phyloP scores from a whole-genome alignment of 2,797 vertebrate species.

The Hypotaenidia okinawae region DNA sequence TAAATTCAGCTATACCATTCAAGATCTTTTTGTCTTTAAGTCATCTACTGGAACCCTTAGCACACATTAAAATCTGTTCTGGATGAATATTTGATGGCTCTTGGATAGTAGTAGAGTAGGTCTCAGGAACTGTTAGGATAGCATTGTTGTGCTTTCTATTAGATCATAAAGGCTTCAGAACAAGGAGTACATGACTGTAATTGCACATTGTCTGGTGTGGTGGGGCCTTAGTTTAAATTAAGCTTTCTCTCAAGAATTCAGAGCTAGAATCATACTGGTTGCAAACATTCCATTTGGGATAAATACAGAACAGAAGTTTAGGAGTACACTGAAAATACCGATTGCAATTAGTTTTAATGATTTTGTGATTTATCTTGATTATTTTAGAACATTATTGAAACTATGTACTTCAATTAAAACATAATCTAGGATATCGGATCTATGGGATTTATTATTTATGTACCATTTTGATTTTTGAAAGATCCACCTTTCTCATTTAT shows the following conservation, averaged over 20 bases:
- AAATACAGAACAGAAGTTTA: background rate
- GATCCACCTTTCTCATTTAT: background rate
- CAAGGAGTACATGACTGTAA: background rate
- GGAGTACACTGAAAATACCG: background rate
- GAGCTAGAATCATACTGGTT: background rate
- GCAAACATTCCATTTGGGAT: background rate
- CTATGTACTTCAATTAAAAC: background rate
- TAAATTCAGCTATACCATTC: background rate
- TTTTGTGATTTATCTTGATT: background rate
- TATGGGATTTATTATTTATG: background rate
- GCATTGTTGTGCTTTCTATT: background rate
- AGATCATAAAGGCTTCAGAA: background rate
- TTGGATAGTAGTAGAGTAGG: background rate
- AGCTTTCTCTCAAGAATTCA: background rate
- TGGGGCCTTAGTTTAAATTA: background rate
- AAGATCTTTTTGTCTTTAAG: background rate
- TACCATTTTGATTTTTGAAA: background rate
- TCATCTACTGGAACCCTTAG: background rate
- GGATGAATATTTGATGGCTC: background rate
- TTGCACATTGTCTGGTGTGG: background rate
- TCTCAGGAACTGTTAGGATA: background rate
- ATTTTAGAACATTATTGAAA: background rate
- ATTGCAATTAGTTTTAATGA: background rate
- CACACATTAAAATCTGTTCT: background rate
- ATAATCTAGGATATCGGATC: background rate